A percentile compares a stretch with the other conserved stretches of the same genome.
Conservation (phyloP, 2,888 invertebrate species). For the Cheilosia vulpina region DNA sequence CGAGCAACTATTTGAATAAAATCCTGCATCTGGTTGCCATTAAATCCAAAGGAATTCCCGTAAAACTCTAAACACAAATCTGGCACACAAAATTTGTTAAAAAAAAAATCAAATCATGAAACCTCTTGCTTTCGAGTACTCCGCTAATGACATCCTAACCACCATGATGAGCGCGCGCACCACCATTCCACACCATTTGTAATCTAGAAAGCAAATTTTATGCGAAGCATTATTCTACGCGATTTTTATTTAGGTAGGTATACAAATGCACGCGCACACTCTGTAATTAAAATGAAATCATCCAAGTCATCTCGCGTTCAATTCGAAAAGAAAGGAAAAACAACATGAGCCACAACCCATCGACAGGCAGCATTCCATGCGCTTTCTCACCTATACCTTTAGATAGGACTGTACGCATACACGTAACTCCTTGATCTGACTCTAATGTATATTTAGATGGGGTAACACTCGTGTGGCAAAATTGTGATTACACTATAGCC, state of each 20-base stretch:
- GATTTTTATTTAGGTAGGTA: neutral
- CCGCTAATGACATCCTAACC: conserved; percentile 60
- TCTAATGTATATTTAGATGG: conserved; percentile 53
- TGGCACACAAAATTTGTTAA: conserved; percentile 1
- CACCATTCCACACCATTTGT: conserved; percentile 56
- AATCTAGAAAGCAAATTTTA: conserved; percentile 66
- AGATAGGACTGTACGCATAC: neutral
- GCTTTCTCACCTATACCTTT: conserved; percentile 50
- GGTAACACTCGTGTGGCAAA: conserved; percentile 52
- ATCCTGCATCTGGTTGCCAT: conserved; percentile 1
- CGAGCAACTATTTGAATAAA: conserved; percentile 14
- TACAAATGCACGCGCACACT: conserved; percentile 45
- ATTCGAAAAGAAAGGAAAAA: conserved; percentile 48
- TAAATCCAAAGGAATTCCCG: conserved; percentile 27
- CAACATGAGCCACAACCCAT: conserved; percentile 58
- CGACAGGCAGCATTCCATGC: conserved; percentile 51
- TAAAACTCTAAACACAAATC: conserved; percentile 17
- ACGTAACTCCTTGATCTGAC: conserved; percentile 18
- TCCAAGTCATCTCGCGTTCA: conserved; percentile 67
- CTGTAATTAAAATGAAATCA: conserved; percentile 75
- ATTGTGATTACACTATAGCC: conserved; percentile 58
- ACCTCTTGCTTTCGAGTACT: conserved; percentile 15
- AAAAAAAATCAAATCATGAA: conserved; percentile 35
- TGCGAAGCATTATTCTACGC: conserved; percentile 60
- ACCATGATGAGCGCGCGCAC: conserved; percentile 26